Base-by-base conservation (phyloP, 2,113 vertebrate genomes). In the Corydoras maculifer region DNA sequence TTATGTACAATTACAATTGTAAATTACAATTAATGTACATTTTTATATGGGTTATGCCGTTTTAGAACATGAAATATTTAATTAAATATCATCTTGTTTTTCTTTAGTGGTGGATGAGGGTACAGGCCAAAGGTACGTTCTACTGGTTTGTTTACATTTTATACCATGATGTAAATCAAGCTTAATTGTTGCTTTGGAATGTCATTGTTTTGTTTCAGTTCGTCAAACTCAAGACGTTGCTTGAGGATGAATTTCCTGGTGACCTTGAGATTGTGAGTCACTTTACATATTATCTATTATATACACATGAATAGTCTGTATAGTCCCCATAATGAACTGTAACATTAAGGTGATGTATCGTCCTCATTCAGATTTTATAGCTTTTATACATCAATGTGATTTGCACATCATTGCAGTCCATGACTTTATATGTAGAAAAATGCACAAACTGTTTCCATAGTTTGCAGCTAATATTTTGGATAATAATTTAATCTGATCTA, bases 41-140 rank as follows among this genome's bases (percentile, higher is more conserved):
- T n/a, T 57, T n/a, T n/a, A n/a, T 12, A 2, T 57, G n/a, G 11
- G 12, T n/a, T 57, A 57, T 13, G 54, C 54, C 15, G 6, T 57
- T n/a, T 13, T 12, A 10, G 9, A 5, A 53, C 13, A 53, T 53
- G 13, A 5, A 13, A 57, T n/a, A 1, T 7, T 57, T 57, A 53
- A 53, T 57, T 57, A 57, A 15, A 7, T n/a, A 57, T 1, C 15
- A 7, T 68, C 11, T 60, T 69, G 30, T 69, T 4, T 12, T 53
- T 31, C 31, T n/a, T 49, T 61, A 83, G 81, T 66, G 79, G 81
- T 71, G 81, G 77, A 78, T 83, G 81, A 83, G 81, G 81, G 74
- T 78, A 81, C 74, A 63, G 54, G 48, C 74, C 76, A 51, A 79
- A 78, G 76, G 81, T 77, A 77, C 14, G 79, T 35, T 32, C 14